These are phyloP conservation scores for Micrasema minimum DNA, from an alignment of 1,140 invertebrate genomes.

Conservation along the genomic window DNA sequence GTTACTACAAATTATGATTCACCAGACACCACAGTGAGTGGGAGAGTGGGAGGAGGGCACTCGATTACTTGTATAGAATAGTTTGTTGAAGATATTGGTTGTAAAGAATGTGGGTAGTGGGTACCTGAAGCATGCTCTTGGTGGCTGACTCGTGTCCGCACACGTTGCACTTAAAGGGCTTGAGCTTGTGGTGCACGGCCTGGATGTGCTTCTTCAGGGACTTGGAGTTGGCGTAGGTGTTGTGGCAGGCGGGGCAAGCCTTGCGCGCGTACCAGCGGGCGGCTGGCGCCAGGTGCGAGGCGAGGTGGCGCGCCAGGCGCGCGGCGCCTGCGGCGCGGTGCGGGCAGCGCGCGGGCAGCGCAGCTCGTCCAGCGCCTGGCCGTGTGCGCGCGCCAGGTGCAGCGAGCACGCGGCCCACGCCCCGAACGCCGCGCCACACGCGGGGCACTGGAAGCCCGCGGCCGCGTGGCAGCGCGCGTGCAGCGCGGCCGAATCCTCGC, in stretches of 20 bases:
- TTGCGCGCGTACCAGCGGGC: constrained; percentile 27
- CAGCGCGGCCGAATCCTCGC: constrained; percentile 13
- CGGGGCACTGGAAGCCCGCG: constrained; percentile 34
- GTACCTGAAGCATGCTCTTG: constrained; percentile 74
- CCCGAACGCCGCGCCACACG: constrained; percentile 32
- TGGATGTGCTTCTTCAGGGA: constrained; percentile 81
- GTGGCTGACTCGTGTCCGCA: constrained; percentile 79
- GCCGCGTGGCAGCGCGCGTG: constrained; percentile 43
- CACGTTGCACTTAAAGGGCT: constrained; percentile 80
- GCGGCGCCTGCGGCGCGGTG: constrained; percentile 43
- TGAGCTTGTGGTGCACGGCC: constrained; percentile 80
- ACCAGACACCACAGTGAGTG: no score
- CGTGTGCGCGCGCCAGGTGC: constrained; percentile 42
- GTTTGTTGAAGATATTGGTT: no score
- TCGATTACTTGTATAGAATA: no score
- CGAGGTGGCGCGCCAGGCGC: constrained; percentile 23
- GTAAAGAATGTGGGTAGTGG: no score
- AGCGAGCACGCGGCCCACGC: constrained; percentile 47
- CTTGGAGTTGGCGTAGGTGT: constrained; percentile 77
- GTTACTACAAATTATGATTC: no score
- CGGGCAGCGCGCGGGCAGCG: constrained; percentile 22
- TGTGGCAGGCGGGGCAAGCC: constrained; percentile 1
- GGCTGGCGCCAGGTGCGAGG: constrained; percentile 9
- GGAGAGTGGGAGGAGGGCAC: no score
- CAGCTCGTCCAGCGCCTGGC: constrained; percentile 41